Evolutionary conservation across 2,888 invertebrate genomes (phyloP), one percentile per base, ranked within the genome.

Genomic region (Cephus pulcher): DNA sequence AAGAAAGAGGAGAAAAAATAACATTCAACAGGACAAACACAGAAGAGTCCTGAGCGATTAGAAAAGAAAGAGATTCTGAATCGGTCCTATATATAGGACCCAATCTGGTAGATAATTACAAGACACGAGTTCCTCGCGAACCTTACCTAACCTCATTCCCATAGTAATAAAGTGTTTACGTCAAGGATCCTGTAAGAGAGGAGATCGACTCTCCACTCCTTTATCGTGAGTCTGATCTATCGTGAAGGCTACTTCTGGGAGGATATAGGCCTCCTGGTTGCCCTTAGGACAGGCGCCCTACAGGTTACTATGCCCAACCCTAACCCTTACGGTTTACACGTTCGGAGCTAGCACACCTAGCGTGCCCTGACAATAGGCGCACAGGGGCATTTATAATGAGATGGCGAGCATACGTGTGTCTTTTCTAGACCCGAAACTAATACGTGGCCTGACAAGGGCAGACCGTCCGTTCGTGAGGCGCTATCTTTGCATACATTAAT

Each of bases 381-480:
- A 80, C 84, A 80, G 83, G 78, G 85, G 84, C 86, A 88, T 87
- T 86, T 87, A 88, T 88, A 88, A 88, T 81, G 86, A 84, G 77
- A 69, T 76, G 80, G 80, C 80, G 79, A 79, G 73, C 80, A 78
- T 79, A 81, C 80, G 73, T 82, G 30, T 35, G 35, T 69, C 70
- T 74, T 83, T 80, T 79, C 79, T 80, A 71, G 74, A 70, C 76
- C 56, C 40, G 75, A 76, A 84, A 83, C 81, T 75, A 81, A 81
- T 81, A 81, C 81, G 76, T 80, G 75, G 73, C 78, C 23, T 33
- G 70, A 70, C 70, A 70, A 33, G 70, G 70, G 32, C 70, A 32
- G 70, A 70, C 30, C 30, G 70, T 70, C 30, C 35, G n/a, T 69
- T 81, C 79, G 77, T 79, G 79, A n/a, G 80, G 75, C 79, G 80